A percentile compares a stretch with the other conserved stretches of the same genome.
phyloP scores from a whole-genome alignment of 2,888 invertebrate species.

The Cheilosia vulpina region DNA sequence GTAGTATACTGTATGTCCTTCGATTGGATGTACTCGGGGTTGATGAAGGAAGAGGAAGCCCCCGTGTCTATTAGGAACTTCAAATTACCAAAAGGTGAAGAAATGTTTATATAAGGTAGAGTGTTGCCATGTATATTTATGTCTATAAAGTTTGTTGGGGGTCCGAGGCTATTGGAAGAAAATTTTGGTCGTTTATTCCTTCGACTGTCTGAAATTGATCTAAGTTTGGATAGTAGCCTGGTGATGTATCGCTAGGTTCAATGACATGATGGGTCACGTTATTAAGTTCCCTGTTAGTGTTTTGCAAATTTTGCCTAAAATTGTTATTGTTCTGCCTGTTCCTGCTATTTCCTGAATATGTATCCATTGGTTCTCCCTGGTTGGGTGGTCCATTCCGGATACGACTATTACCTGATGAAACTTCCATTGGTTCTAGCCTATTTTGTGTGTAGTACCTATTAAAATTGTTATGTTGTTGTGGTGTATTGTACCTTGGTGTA shows the following conservation, averaged over 20 bases:
- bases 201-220: constrained; percentile 21
- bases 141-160: constrained; percentile 32
- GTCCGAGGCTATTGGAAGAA: no score
- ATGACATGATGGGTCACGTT: background rate
- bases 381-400: constrained; percentile 4
- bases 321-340: constrained; percentile 12
- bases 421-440: constrained; percentile 18
- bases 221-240: constrained; percentile 12
- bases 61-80: constrained; percentile 56
- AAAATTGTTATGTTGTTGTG: constrained; percentile 6
- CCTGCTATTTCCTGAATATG: constrained; percentile 26
- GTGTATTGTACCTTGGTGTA: background rate
- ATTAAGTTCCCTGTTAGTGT: constrained; percentile 22
- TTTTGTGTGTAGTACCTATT: no score
- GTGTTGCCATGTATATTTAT: constrained; percentile 39
- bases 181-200: constrained; percentile 5
- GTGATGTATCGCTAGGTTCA: constrained; percentile 12
- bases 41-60: constrained; percentile 46
- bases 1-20: constrained; percentile 8
- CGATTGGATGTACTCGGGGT: constrained; percentile 23
- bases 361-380: constrained; percentile 38
- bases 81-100: constrained; percentile 41
- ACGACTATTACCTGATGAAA: background rate
- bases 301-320: no score
- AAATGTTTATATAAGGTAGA: constrained; percentile 49